Percentiles rank a stretch among this genome's conserved stretches.
Evolutionary conservation across 1,140 invertebrate genomes (phyloP).

Genomic region (Berghia stephanieae): DNA sequence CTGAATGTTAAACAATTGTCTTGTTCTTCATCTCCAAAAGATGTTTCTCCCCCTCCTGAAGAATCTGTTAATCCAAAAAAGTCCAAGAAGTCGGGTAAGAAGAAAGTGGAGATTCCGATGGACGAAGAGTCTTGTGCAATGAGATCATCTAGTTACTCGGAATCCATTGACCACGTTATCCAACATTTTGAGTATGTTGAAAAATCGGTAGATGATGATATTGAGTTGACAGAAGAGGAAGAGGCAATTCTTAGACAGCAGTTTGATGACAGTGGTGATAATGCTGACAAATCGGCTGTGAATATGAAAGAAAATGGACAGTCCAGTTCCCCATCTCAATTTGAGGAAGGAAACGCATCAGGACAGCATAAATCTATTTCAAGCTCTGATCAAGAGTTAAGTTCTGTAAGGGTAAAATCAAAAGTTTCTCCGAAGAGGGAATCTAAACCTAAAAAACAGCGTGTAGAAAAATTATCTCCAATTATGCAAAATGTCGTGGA

Average conservation of each 20-base stretch:
- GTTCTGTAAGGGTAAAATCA: background rate
- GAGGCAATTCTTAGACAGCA: conserved; percentile 22
- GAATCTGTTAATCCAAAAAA: conserved; percentile 12
- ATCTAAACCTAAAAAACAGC: background rate
- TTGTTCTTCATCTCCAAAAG: background rate
- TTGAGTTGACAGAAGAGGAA: conserved; percentile 27
- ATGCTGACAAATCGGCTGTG: background rate
- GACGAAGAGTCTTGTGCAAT: conserved; percentile 28
- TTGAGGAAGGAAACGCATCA: background rate
- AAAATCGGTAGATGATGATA: conserved; percentile 28
- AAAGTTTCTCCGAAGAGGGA: background rate
- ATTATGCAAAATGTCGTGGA: background rate
- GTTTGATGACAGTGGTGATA: background rate
- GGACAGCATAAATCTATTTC: background rate
- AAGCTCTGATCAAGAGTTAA: too few relatives aligned
- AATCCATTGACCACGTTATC: conserved; percentile 34
- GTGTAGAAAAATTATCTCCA: background rate
- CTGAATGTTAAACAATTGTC: too few relatives aligned
- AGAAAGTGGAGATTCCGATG: conserved; percentile 24
- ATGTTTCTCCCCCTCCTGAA: background rate
- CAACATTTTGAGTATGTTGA: conserved; percentile 34
- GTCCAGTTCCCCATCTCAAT: background rate
- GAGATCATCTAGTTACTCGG: conserved; percentile 17
- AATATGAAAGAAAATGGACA: background rate
- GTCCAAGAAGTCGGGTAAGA: conserved; percentile 28